Percentiles rank a stretch among this genome's conserved stretches.
Conservation (phyloP, 2,113 vertebrate genomes). For the western clawed frog (Xenopus tropicalis) region DNA sequence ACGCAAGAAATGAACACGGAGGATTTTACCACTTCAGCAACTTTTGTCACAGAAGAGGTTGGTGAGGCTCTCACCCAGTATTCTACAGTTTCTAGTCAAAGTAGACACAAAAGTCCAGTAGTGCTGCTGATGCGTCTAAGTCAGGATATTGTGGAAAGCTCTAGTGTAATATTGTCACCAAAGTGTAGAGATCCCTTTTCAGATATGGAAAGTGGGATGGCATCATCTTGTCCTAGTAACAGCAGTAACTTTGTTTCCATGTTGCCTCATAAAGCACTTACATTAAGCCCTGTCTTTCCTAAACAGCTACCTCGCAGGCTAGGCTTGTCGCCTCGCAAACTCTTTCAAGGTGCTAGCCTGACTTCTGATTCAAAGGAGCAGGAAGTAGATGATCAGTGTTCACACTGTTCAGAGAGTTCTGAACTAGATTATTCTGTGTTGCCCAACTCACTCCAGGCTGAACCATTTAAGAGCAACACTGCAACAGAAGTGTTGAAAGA, state of each 20-base stretch:
- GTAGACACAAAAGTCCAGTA: slow-evolving; percentile 56
- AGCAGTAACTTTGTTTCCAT: slow-evolving; percentile 49
- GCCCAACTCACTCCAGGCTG: slow-evolving; percentile 47
- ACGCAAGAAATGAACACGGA: no score
- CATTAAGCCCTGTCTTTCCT: slow-evolving; percentile 68
- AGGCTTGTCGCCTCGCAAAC: slow-evolving; percentile 60
- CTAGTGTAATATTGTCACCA: slow-evolving; percentile 63
- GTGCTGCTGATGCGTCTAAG: slow-evolving; percentile 65
- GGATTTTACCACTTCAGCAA: no score
- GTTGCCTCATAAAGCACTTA: slow-evolving; percentile 46
- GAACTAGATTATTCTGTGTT: slow-evolving; percentile 22
- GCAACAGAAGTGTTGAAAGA: neutral
- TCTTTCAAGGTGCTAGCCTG: slow-evolving; percentile 56
- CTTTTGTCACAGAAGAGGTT: neutral
- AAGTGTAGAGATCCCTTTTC: slow-evolving; percentile 59
- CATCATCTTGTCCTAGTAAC: slow-evolving; percentile 54
- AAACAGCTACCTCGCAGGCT: slow-evolving; percentile 54
- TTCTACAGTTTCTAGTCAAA: neutral
- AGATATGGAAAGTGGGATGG: slow-evolving; percentile 61
- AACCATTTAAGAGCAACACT: slow-evolving; percentile 45
- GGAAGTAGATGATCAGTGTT: slow-evolving; percentile 54
- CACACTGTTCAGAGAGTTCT: slow-evolving; percentile 57
- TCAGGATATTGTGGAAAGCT: slow-evolving; percentile 62
- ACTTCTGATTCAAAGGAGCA: slow-evolving; percentile 51
- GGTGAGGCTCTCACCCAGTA: neutral